phyloP scores from a whole-genome alignment of 2,797 vertebrate species.

The Sternarchorhynchus goeldii region DNA sequence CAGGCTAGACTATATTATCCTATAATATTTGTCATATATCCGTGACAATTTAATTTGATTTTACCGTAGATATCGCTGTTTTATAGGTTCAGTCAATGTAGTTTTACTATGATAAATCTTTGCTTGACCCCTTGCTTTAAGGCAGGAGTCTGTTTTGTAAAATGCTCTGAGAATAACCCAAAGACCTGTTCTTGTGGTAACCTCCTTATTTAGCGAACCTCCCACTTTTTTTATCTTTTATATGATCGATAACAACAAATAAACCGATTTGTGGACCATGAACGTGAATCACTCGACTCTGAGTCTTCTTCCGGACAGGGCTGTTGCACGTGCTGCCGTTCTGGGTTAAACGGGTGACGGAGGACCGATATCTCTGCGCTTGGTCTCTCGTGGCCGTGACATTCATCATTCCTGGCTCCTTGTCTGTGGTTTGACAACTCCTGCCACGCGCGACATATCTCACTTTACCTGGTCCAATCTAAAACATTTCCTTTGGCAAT shows the following conservation, averaged over 20 bases:
- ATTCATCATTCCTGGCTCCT: slow-evolving; percentile 42
- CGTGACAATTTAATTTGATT: not conserved
- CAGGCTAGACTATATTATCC: too few relatives aligned
- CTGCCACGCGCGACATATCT: slow-evolving; percentile 47
- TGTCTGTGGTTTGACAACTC: slow-evolving; percentile 46
- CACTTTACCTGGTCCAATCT: slow-evolving; percentile 40
- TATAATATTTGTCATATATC: too few relatives aligned
- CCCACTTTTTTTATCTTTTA: slow-evolving; percentile 25
- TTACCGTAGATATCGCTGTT: not conserved
- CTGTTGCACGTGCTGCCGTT: slow-evolving; percentile 32
- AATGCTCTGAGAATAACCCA: slow-evolving; percentile 1
- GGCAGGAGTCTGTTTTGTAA: too few relatives aligned
- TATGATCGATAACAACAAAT: slow-evolving; percentile 37
- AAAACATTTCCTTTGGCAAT: slow-evolving; percentile 44
- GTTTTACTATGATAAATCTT: too few relatives aligned
- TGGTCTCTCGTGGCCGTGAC: slow-evolving; percentile 32
- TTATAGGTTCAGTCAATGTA: too few relatives aligned
- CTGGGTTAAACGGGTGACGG: slow-evolving; percentile 32
- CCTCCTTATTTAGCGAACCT: slow-evolving; percentile 10
- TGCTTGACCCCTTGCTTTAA: too few relatives aligned
- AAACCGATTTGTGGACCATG: slow-evolving; percentile 28
- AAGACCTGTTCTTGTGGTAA: slow-evolving; percentile 1
- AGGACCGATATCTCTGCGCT: slow-evolving; percentile 23
- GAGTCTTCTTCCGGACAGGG: slow-evolving; percentile 31
- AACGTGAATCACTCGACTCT: slow-evolving; percentile 39